Evolutionary conservation across 2,888 invertebrate genomes (phyloP).

Genomic region (Pandemis corylana): DNA sequence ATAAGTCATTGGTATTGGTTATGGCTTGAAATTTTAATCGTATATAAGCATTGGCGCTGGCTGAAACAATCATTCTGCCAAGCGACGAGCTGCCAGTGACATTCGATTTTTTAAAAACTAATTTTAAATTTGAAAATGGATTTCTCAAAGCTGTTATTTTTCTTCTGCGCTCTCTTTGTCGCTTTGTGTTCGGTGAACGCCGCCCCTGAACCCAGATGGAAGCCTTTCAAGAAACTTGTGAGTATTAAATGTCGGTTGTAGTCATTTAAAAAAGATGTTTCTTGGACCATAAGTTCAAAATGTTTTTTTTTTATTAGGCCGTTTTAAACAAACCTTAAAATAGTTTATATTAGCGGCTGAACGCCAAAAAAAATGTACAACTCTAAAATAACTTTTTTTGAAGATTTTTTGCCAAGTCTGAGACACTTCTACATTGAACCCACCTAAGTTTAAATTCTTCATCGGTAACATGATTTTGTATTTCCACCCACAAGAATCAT

Average conservation of each 20-base stretch:
- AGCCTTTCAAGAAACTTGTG: conserved; percentile 43
- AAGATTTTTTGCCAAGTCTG: too few relatives aligned
- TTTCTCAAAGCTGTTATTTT: conserved; percentile 35
- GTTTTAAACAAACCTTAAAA: too few relatives aligned
- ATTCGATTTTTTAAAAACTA: conserved; percentile 10
- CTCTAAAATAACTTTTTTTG: too few relatives aligned
- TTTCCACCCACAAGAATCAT: neutral
- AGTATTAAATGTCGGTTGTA: conserved; percentile 7
- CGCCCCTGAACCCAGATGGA: conserved; percentile 41
- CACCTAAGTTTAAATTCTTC: too few relatives aligned
- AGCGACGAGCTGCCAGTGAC: conserved; percentile 14
- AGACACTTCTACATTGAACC: too few relatives aligned
- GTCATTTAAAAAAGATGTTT: too few relatives aligned
- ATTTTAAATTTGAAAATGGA: conserved; percentile 15
- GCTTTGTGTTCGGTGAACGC: conserved; percentile 28
- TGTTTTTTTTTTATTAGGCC: too few relatives aligned
- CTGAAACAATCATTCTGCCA: conserved; percentile 30
- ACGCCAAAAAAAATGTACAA: too few relatives aligned
- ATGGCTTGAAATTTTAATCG: conserved; percentile 9
- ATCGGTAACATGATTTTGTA: neutral
- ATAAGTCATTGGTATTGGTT: neutral
- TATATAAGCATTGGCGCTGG: conserved; percentile 23
- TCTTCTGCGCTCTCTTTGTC: conserved; percentile 24
- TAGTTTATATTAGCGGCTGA: too few relatives aligned
- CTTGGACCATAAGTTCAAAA: too few relatives aligned